These are phyloP conservation scores for Calameuta idolon DNA, from an alignment of 2,888 invertebrate species.

Conservation along the genomic window DNA sequence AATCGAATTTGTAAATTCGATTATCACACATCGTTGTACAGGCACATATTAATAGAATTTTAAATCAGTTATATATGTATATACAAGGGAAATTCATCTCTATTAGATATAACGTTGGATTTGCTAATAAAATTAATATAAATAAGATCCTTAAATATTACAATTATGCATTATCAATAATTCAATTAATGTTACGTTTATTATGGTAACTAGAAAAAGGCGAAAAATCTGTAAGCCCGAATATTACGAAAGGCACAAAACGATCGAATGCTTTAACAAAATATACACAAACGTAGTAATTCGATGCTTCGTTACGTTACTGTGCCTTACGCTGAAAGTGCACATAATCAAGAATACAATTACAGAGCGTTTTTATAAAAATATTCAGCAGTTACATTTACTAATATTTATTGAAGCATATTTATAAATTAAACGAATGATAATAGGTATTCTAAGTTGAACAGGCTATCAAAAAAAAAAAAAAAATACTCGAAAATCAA, in stretches of 20 bases:
- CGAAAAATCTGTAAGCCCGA: neutral
- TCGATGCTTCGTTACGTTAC: neutral
- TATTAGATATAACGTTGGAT: neutral
- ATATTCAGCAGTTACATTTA: neutral
- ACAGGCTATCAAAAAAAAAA: neutral
- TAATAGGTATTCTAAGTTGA: neutral
- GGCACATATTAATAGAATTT: neutral
- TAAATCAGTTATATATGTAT: neutral
- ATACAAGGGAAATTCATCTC: neutral
- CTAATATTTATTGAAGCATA: neutral
- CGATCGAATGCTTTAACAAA: neutral
- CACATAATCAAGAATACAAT: neutral
- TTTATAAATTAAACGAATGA: neutral
- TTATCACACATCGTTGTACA: neutral
- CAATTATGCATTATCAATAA: neutral
- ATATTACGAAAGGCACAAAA: neutral
- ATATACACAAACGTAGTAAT: neutral
- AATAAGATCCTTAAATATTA: slow-evolving; percentile 10
- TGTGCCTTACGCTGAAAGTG: neutral
- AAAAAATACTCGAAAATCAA: no score
- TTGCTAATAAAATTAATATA: slow-evolving; percentile 4
- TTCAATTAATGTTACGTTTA: neutral
- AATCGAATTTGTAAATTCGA: neutral
- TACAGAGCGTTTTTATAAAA: neutral
- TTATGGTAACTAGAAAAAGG: neutral